Percentiles rank a stretch among this genome's conserved stretches.
Evolutionary conservation across 2,113 vertebrate genomes (phyloP).

Genomic region (Donacobius atricapilla): DNA sequence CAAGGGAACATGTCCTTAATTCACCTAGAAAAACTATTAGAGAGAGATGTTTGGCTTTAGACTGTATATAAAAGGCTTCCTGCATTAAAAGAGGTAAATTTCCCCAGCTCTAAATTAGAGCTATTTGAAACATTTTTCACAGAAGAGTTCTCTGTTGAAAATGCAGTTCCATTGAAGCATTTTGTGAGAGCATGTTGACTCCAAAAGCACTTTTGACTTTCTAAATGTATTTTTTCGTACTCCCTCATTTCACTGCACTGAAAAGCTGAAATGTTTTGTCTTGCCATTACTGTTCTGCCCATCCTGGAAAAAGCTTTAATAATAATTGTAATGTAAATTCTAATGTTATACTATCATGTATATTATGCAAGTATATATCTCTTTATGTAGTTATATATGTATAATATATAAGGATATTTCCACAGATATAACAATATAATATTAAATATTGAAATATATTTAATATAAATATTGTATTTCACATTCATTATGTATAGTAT

Average conservation of each 20-base stretch:
- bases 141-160: slow-evolving; percentile 61
- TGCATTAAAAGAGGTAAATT: slow-evolving; percentile 51
- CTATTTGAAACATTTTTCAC: slow-evolving; percentile 58
- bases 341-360: background rate
- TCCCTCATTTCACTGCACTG: background rate
- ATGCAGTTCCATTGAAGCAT: slow-evolving; percentile 54
- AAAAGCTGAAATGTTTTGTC: slow-evolving; percentile 10
- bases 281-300: background rate
- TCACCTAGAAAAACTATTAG: slow-evolving; percentile 55
- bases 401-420: background rate
- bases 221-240: slow-evolving; percentile 30
- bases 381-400: background rate
- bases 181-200: slow-evolving; percentile 53
- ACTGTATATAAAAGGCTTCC: slow-evolving; percentile 49
- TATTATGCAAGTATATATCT: background rate
- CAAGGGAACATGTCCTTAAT: slow-evolving; percentile 17
- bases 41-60: slow-evolving; percentile 43
- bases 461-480: background rate
- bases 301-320: background rate
- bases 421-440: background rate
- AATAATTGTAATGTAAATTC: background rate
- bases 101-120: slow-evolving; percentile 51
- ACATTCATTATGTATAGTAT: background rate
- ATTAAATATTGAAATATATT: background rate
- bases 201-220: slow-evolving; percentile 50